These are phyloP conservation scores for Trichogramma evanescens DNA, from an alignment of 2,888 invertebrate genomes.

Conservation along the genomic window DNA sequence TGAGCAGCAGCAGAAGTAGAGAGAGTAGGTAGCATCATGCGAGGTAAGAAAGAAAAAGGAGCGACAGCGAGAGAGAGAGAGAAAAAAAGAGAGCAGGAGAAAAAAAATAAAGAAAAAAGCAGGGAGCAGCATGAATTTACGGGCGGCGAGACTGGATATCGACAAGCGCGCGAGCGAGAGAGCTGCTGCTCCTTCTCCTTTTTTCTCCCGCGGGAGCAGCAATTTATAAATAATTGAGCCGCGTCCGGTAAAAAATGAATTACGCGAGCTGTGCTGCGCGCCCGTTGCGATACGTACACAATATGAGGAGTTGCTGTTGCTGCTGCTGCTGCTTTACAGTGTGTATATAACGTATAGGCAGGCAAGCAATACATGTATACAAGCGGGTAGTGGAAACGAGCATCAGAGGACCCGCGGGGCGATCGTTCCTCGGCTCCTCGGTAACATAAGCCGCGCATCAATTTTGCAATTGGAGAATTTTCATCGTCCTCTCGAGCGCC, in stretches of 20 bases:
- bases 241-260: slow-evolving; percentile 48
- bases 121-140: background rate
- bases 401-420: too few relatives aligned
- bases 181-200: slow-evolving; percentile 20
- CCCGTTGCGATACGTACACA: too few relatives aligned
- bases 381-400: too few relatives aligned
- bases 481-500: slow-evolving; percentile 27
- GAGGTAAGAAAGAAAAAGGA: slow-evolving; percentile 4
- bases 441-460: slow-evolving; percentile 38
- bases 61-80: background rate
- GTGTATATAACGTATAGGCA: too few relatives aligned
- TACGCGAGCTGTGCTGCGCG: too few relatives aligned
- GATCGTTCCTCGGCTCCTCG: background rate
- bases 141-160: background rate
- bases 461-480: slow-evolving; percentile 49
- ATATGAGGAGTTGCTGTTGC: too few relatives aligned
- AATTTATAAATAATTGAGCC: slow-evolving; percentile 49
- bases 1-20: background rate
- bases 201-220: slow-evolving; percentile 40
- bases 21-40: background rate
- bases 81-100: background rate
- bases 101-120: background rate
- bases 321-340: too few relatives aligned
- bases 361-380: too few relatives aligned
- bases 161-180: background rate